Evolutionary conservation across 2,113 vertebrate species (phyloP).

Genomic region (Trochalopteron elliotii): DNA sequence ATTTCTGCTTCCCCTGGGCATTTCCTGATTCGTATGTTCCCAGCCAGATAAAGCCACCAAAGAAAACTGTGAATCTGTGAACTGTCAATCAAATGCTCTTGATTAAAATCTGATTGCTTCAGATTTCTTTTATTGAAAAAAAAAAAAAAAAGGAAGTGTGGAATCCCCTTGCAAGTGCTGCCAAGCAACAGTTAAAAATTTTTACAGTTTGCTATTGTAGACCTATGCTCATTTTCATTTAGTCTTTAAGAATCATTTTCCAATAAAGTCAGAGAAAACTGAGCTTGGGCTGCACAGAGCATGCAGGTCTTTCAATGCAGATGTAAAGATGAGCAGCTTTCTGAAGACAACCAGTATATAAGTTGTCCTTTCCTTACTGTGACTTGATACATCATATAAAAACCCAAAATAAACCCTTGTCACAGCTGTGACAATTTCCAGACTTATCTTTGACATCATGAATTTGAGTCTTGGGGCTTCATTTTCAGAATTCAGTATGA

Average conservation of each 20-base stretch:
- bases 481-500: background rate
- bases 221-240: background rate
- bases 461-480: background rate
- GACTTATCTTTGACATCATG: background rate
- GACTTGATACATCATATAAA: background rate
- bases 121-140: background rate
- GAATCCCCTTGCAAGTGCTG: background rate
- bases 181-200: background rate
- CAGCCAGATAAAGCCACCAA: background rate
- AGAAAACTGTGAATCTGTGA: background rate
- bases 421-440: background rate
- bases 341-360: background rate
- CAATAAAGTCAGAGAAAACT: background rate
- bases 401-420: background rate
- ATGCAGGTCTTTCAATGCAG: background rate
- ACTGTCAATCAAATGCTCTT: background rate
- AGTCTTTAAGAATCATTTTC: background rate
- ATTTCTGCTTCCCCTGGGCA: background rate
- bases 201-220: background rate
- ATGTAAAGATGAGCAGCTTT: background rate
- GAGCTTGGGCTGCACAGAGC: fast-evolving
- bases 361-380: background rate
- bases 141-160: background rate
- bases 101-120: background rate
- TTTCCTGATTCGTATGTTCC: background rate